A percentile compares a stretch with the other conserved stretches of the same genome.
phyloP scores from a whole-genome alignment of 2,113 vertebrate species.

The Picathartes gymnocephalus region DNA sequence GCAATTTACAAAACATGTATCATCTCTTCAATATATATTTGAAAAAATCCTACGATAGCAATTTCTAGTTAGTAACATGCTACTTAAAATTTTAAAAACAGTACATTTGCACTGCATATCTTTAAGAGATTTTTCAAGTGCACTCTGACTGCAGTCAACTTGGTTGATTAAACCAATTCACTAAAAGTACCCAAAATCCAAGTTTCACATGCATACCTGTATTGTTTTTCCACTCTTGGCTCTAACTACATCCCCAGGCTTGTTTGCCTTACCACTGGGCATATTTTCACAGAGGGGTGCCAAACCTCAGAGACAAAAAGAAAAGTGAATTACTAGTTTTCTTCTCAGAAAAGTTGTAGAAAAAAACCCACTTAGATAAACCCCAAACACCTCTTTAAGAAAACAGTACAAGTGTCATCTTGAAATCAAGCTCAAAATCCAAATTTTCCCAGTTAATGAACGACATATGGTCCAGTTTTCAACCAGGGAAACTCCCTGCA shows the following conservation, averaged over 20 bases:
- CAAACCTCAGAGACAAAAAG: constrained; percentile 75
- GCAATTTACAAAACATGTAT: not conserved
- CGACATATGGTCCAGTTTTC: not conserved
- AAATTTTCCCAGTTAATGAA: not conserved
- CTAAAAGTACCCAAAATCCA: not conserved
- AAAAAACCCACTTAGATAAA: not conserved
- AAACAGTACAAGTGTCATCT: not conserved
- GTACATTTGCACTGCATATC: not conserved
- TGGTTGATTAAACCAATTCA: not conserved
- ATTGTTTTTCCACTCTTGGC: constrained; percentile 98
- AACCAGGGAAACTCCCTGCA: not conserved
- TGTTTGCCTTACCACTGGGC: constrained; percentile 92
- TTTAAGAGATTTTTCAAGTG: not conserved
- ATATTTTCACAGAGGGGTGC: constrained; percentile 97
- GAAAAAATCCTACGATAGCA: not conserved
- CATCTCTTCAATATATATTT: not conserved
- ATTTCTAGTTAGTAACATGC: not conserved
- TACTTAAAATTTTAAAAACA: not conserved
- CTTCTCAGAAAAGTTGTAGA: not conserved
- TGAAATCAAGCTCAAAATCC: not conserved
- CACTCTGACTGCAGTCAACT: not conserved
- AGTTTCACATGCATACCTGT: constrained; percentile 78
- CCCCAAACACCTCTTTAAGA: not conserved
- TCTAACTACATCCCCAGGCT: constrained; percentile 91
- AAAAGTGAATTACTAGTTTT: not conserved